These are phyloP conservation scores for Bathynomus jamesi DNA, from an alignment of 1,140 invertebrate species.

Conservation along the genomic window DNA sequence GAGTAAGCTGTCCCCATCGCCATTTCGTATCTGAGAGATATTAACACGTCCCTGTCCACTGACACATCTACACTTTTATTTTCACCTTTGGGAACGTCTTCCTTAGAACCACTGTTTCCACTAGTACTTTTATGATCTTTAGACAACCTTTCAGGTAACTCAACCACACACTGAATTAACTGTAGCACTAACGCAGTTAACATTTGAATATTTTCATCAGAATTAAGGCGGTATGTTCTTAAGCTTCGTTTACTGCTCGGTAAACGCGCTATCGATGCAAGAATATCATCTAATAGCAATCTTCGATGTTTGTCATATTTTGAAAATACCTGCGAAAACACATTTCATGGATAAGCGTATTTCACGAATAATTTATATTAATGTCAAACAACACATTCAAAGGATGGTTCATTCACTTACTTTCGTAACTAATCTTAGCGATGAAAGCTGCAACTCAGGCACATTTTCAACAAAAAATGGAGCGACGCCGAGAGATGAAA, in stretches of 20 bases:
- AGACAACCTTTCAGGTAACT: slow-evolving; percentile 62
- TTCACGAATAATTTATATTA: too few species aligned
- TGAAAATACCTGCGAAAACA: slow-evolving; percentile 71
- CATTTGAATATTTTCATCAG: slow-evolving; percentile 90
- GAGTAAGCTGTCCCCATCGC: slow-evolving; percentile 84
- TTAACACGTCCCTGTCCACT: slow-evolving; percentile 74
- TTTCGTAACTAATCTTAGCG: slow-evolving; percentile 90
- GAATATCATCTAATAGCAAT: slow-evolving; percentile 87
- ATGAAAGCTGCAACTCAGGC: slow-evolving; percentile 88
- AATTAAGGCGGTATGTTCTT: slow-evolving; percentile 76
- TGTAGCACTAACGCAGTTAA: slow-evolving; percentile 94
- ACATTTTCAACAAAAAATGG: slow-evolving; percentile 99
- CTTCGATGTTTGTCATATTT: slow-evolving; percentile 91
- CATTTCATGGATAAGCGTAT: too few species aligned
- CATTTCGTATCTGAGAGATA: slow-evolving; percentile 83
- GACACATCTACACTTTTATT: slow-evolving; percentile 18
- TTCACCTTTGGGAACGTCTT: slow-evolving; percentile 25
- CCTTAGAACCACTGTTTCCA: slow-evolving; percentile 25
- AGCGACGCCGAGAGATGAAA: slow-evolving; percentile 85
- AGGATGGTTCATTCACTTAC: slow-evolving; percentile 56
- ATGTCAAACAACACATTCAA: too few species aligned
- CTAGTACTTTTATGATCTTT: slow-evolving; percentile 18
- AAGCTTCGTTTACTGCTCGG: slow-evolving; percentile 93
- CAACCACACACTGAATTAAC: slow-evolving; percentile 92
- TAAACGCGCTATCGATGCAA: slow-evolving; percentile 93